Base-by-base conservation (phyloP, 2,797 vertebrate species). In the Hippoglossus hippoglossus region DNA sequence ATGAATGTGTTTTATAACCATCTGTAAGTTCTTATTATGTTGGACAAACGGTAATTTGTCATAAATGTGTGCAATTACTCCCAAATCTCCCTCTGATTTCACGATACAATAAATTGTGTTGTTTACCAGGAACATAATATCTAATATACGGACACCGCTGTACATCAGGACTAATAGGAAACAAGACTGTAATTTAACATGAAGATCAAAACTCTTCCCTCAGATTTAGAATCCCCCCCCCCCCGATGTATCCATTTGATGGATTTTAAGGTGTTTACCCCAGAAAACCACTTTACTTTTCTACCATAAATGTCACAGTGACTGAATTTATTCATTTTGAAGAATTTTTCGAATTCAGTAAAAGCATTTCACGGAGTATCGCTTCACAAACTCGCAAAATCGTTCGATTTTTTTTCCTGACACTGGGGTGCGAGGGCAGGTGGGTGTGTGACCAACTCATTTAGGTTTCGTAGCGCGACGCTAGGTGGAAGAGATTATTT, bases 181-280 rank as follows among this genome's bases (percentile, higher is more conserved):
- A 22, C 18, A 46, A 46, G 18, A 46, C 15, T 18, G 18, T 25
- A 58, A 49, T 73, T 59, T n/a, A 59, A 55, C 41, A 31, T 22
- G 16, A 49, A 60, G 63, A 52, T 63, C 12, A 57, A 63, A 71
- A 36, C 12, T 53, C 21, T 41, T 31, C 25, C 13, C 22, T 18
- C 26, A 63, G 65, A 68, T 73, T 52, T 22, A 50, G 15, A 28
- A 28, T 28, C 5, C 26, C 26, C 5, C 26, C 26, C 5, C 22
- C 51, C n/a, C 21, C 50, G 5, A 28, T 50, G 34, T 36, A 21
- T 26, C 34, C 21, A 5, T 61, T 31, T 74, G 67, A 74, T 77
- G 62, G 49, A 75, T 83, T 83, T 72, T 12, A n/a, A 66, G 49
- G 26, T 62, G 49, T 66, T 81, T 65, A 56, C 7, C 18, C 41